These are phyloP conservation scores for Uloborus diversus DNA, from an alignment of 1,140 invertebrate genomes.

Conservation along the genomic window DNA sequence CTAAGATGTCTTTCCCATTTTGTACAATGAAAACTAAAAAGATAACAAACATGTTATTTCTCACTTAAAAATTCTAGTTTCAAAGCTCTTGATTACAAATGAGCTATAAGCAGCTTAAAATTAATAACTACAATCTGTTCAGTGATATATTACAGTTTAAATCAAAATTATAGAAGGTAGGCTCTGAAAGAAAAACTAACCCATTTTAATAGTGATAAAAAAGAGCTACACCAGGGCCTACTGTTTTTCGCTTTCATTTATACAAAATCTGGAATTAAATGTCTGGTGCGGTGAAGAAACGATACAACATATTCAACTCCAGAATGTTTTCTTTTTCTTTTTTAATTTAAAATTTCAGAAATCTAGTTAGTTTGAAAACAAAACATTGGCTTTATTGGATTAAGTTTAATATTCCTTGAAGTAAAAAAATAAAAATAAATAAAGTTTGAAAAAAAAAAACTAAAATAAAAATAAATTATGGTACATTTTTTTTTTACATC, in stretches of 20 bases:
- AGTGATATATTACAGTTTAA: slow-evolving; percentile 14
- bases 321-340: too few species aligned
- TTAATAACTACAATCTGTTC: slow-evolving; percentile 4
- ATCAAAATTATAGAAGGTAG: slow-evolving; percentile 26
- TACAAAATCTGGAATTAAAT: too few species aligned
- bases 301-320: too few species aligned
- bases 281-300: too few species aligned
- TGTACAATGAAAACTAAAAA: slow-evolving; percentile 29
- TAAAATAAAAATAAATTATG: background rate
- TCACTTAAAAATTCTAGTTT: slow-evolving; percentile 41
- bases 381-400: too few species aligned
- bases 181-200: slow-evolving; percentile 10
- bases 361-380: too few species aligned
- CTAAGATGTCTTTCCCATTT: slow-evolving; percentile 31
- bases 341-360: too few species aligned
- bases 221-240: background rate
- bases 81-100: slow-evolving; percentile 50
- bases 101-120: slow-evolving; percentile 41
- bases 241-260: too few species aligned
- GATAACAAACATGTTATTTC: slow-evolving; percentile 21
- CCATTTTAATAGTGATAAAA: background rate
- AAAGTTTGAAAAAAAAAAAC: too few species aligned
- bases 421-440: too few species aligned
- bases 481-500: background rate
- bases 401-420: too few species aligned